A percentile compares a stretch with the other conserved stretches of the same genome.
Evolutionary conservation across 2,888 invertebrate species (phyloP).

Genomic region (Brachyopa scutellaris): DNA sequence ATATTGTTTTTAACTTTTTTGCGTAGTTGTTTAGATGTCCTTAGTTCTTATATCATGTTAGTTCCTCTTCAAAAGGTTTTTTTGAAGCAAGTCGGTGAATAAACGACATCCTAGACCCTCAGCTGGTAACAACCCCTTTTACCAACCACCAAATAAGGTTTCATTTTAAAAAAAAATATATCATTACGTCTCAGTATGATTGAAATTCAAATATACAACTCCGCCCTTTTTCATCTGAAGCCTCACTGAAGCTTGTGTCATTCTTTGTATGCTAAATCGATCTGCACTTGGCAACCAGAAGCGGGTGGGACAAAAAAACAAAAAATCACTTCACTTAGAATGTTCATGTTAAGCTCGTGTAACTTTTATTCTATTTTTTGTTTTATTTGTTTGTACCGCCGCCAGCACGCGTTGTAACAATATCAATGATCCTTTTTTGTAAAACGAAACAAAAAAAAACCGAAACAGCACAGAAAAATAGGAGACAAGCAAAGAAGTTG

Average conservation of each 20-base stretch:
- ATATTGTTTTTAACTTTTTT: too few species aligned
- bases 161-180: too few species aligned
- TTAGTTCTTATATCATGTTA: too few species aligned
- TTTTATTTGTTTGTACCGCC: slow-evolving; percentile 22
- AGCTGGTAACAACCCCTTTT: too few species aligned
- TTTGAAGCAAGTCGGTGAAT: too few species aligned
- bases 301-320: slow-evolving; percentile 16
- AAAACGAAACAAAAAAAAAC: slow-evolving; percentile 1
- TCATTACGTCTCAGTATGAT: too few species aligned
- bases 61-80: too few species aligned
- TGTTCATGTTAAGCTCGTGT: slow-evolving; percentile 55
- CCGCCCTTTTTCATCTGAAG: too few species aligned
- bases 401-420: slow-evolving; percentile 53
- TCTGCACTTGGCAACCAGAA: slow-evolving; percentile 8
- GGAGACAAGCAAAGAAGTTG: slow-evolving; percentile 67
- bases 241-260: too few species aligned
- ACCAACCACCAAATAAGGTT: slow-evolving; percentile 11
- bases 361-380: slow-evolving; percentile 12
- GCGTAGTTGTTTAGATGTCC: too few species aligned
- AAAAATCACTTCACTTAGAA: slow-evolving; percentile 11
- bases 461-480: slow-evolving; percentile 7
- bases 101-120: too few species aligned
- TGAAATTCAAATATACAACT: slow-evolving; percentile 17
- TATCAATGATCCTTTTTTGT: slow-evolving; percentile 39
- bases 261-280: too few species aligned